Evolutionary conservation across 1,140 invertebrate genomes (phyloP).

Genomic region (Pectinophora gossypiella): DNA sequence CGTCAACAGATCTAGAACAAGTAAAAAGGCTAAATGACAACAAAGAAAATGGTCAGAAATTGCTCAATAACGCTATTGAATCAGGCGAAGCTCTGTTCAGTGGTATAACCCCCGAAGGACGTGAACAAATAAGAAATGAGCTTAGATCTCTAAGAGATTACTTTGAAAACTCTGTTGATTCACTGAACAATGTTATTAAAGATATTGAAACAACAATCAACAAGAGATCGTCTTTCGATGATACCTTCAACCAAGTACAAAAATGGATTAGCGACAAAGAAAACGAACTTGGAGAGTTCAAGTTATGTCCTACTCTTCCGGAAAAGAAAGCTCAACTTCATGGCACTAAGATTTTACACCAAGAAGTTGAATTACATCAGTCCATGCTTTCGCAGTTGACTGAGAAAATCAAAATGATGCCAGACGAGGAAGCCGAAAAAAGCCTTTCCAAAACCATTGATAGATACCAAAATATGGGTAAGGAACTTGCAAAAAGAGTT

Average conservation of each 20-base stretch:
- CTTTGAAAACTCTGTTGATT: constrained; percentile 90
- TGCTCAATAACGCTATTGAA: constrained; percentile 89
- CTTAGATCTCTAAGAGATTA: constrained; percentile 86
- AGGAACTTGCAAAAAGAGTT: constrained; percentile 82
- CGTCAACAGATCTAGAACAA: constrained; percentile 82
- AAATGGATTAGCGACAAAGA: constrained; percentile 87
- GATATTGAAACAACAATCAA: constrained; percentile 90
- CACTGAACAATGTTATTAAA: constrained; percentile 89
- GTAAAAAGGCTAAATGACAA: constrained; percentile 84
- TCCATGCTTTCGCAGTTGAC: constrained; percentile 86
- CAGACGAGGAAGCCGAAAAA: constrained; percentile 84
- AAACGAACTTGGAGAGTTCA: constrained; percentile 81
- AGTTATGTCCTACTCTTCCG: constrained; percentile 84
- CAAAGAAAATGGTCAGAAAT: constrained; percentile 85
- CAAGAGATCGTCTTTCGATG: constrained; percentile 92
- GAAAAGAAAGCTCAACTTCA: constrained; percentile 92
- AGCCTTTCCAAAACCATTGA: constrained; percentile 82
- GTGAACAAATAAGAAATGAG: constrained; percentile 89
- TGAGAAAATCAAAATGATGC: constrained; percentile 83
- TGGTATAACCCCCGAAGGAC: constrained; percentile 89
- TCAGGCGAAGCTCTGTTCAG: constrained; percentile 91
- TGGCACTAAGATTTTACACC: constrained; percentile 82
- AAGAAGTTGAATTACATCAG: constrained; percentile 89
- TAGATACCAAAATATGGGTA: constrained; percentile 81
- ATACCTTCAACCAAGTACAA: constrained; percentile 88